Percentiles rank a stretch among this genome's conserved stretches.
Conservation (phyloP, 2,888 invertebrate genomes). For the Seira ritae region DNA sequence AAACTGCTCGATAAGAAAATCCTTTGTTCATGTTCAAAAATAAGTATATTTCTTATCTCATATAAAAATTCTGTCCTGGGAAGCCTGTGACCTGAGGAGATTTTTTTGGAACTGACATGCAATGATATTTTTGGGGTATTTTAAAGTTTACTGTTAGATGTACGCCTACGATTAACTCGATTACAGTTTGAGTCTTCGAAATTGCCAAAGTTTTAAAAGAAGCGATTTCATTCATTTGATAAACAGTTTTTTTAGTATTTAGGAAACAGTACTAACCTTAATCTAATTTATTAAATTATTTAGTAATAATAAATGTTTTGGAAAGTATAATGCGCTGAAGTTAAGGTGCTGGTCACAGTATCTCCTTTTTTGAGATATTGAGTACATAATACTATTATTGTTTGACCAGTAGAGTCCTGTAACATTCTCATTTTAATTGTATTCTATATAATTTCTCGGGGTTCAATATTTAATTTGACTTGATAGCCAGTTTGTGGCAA, state of each 20-base stretch:
- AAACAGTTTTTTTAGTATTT: constrained; percentile 21
- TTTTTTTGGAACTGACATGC: constrained; percentile 60
- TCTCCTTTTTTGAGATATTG: neutral
- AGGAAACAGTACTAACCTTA: constrained; percentile 32
- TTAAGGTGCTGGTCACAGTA: constrained; percentile 59
- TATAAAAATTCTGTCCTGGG: neutral
- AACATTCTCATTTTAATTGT: constrained; percentile 57
- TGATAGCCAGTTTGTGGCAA: neutral
- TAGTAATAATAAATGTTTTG: neutral
- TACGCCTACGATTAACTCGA: constrained; percentile 43
- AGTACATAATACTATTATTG: constrained; percentile 14
- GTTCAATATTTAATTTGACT: neutral
- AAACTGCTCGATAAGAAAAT: neutral
- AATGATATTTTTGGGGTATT: constrained; percentile 64
- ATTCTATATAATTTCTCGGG: constrained; percentile 16
- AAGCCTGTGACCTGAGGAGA: constrained; percentile 38
- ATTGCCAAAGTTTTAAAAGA: constrained; percentile 58
- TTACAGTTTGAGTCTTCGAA: constrained; percentile 63
- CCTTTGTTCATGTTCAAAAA: neutral
- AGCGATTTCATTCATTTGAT: constrained; percentile 62
- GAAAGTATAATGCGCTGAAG: constrained; percentile 37
- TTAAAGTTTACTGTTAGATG: constrained; percentile 45
- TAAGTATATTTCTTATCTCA: neutral
- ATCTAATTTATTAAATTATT: constrained; percentile 21
- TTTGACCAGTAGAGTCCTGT: constrained; percentile 54